Conservation (phyloP, 2,113 vertebrate genomes). For the Empidonax traillii region DNA sequence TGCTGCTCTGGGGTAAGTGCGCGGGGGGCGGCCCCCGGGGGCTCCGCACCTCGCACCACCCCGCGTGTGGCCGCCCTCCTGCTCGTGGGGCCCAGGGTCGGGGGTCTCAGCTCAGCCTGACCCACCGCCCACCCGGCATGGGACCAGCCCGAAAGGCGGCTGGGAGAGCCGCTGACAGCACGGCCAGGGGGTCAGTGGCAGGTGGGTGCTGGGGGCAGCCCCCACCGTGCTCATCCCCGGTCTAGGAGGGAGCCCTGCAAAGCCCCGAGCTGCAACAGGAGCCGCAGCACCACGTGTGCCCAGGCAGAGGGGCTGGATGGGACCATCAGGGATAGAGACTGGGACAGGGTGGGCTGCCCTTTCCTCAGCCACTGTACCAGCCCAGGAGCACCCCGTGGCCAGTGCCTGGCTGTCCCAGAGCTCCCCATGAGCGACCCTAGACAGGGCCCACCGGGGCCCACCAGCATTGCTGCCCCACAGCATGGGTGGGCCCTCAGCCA, state of each 20-base stretch:
- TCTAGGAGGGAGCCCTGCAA: neutral
- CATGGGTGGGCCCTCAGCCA: fast-evolving
- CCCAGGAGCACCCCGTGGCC: fast-evolving
- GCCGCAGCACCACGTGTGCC: neutral
- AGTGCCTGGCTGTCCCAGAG: fast-evolving
- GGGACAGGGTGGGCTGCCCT: neutral
- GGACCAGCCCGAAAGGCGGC: neutral
- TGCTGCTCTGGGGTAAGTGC: slow-evolving; percentile 61
- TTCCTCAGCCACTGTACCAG: neutral
- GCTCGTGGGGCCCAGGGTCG: neutral
- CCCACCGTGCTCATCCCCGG: fast-evolving
- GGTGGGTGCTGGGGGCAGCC: neutral
- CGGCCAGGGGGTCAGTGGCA: neutral
- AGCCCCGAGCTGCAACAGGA: neutral
- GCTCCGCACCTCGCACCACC: neutral
- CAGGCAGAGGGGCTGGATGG: neutral
- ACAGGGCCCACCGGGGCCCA: fast-evolving
- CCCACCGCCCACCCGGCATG: neutral
- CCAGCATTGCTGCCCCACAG: fast-evolving
- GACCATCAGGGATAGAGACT: fast-evolving
- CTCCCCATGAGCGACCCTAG: fast-evolving
- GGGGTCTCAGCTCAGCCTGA: neutral
- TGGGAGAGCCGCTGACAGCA: fast-evolving
- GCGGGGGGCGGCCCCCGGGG: neutral
- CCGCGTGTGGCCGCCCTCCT: neutral